Evolutionary conservation across 92 coral and sea anemone species (phyloP), one percentile per base, ranked within the genome.

Genomic region (Paramuricea clavata): DNA sequence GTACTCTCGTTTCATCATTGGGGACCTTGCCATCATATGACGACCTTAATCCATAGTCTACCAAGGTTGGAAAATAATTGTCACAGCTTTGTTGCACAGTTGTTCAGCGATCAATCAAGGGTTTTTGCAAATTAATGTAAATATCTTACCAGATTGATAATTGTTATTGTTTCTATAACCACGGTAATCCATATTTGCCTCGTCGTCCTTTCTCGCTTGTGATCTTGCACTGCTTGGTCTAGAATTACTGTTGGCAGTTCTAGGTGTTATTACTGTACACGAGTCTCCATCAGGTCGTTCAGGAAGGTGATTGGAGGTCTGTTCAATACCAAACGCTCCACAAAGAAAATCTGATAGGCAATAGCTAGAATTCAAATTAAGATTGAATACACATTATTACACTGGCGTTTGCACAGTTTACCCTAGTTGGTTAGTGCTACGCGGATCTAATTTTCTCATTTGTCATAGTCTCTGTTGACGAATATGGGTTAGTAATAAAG

Each of bases 261-360:
- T 57, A 4, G 84, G 84, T 42, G 90, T 82, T 57, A 95, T 26
- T 35, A 89, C 91, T 19, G 95, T 88, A 39, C 95, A 92, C 69
- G 91, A 93, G 25, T 93, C 69, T 30, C 95, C 99, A 8, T 96
- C 98, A 1, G 99, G 99, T 78, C 99, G 93, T 81, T 96, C 99
- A 2, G 99, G 99, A 22, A 96, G 81, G 57, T 96, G 99, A 31
- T 43, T 81, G 25, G 94, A 86, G 16, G 99, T 94, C 78, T 93
- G 86, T 21, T 92, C 85, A 34, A 96, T 89, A 16, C 91, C 88
- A 34, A 91, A 96, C 25, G 86, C 94, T 11, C 94, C 94, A 70
- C 99, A 96, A 25, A 96, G 88, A 78, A 91, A 94, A 75, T 96
- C 99, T 61, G 99, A 94, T 91, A 96, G 83, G 59, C 99, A 96